Percentiles rank a stretch among this genome's conserved stretches.
phyloP scores from a whole-genome alignment of 2,888 invertebrate species.

The Amphimallon solstitiale region DNA sequence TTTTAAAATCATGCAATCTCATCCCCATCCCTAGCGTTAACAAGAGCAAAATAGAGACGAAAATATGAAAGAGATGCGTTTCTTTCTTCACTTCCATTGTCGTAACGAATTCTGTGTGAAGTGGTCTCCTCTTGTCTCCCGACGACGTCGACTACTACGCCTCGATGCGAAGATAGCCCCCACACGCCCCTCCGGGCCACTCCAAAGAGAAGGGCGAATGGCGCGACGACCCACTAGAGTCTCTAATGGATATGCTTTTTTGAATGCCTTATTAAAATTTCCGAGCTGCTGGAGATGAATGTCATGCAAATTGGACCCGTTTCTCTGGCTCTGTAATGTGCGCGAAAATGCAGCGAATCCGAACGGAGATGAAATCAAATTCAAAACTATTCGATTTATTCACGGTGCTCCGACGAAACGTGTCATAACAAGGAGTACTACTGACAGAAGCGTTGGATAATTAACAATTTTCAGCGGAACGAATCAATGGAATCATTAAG shows the following conservation, averaged over 20 bases:
- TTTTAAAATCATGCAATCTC: not conserved
- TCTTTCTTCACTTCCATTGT: slow-evolving; percentile 37
- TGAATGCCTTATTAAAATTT: slow-evolving; percentile 66
- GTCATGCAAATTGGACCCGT: slow-evolving; percentile 62
- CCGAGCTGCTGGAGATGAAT: slow-evolving; percentile 65
- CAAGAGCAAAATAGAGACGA: not conserved
- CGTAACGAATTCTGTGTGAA: slow-evolving; percentile 41
- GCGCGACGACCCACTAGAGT: slow-evolving; percentile 1
- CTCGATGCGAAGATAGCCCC: not conserved
- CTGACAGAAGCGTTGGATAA: too few relatives aligned
- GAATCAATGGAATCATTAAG: too few relatives aligned
- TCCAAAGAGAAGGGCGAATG: not conserved
- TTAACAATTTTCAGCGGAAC: too few relatives aligned
- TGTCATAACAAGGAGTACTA: too few relatives aligned
- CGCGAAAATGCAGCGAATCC: not conserved
- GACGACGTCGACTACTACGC: slow-evolving; percentile 2
- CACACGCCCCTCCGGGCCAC: not conserved
- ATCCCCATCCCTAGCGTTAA: slow-evolving; percentile 6
- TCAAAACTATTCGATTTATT: slow-evolving; percentile 23
- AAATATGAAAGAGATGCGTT: not conserved
- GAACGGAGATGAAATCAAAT: slow-evolving; percentile 18
- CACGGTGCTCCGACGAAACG: too few relatives aligned
- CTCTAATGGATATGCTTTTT: slow-evolving; percentile 59
- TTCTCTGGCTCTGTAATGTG: slow-evolving; percentile 10
- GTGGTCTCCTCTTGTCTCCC: slow-evolving; percentile 38